Conservation (phyloP, 2,113 vertebrate species). For the Forbesichthys papilliferus region DNA sequence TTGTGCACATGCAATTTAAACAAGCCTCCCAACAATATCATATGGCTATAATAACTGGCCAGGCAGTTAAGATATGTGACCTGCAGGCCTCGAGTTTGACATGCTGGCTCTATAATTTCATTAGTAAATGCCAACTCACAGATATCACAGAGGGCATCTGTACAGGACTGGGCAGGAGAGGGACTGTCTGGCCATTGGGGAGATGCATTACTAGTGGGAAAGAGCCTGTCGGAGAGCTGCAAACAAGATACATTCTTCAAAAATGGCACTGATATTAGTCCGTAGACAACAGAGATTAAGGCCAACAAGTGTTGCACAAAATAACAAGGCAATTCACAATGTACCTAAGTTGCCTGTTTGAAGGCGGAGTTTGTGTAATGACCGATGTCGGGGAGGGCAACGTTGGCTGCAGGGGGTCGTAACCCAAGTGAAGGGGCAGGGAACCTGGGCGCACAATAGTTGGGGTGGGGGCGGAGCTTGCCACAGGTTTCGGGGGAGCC, state of each 20-base stretch:
- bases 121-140: slow-evolving; percentile 73
- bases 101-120: background rate
- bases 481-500: slow-evolving; percentile 77
- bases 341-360: slow-evolving; percentile 91
- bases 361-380: slow-evolving; percentile 95
- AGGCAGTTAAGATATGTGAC: no score
- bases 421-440: slow-evolving; percentile 88
- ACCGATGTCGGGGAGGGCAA: slow-evolving; percentile 95
- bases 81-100: no score
- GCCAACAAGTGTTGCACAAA: slow-evolving; percentile 12
- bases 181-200: slow-evolving; percentile 91
- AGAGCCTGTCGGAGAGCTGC: slow-evolving; percentile 87
- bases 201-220: slow-evolving; percentile 93
- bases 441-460: slow-evolving; percentile 94
- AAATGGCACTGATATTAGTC: background rate
- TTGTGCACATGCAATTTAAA: no score
- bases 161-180: slow-evolving; percentile 88
- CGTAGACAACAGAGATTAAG: background rate
- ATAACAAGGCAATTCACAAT: slow-evolving; percentile 15
- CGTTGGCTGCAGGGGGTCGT: slow-evolving; percentile 87
- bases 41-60: no score
- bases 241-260: slow-evolving; percentile 21
- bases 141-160: slow-evolving; percentile 98
- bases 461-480: slow-evolving; percentile 86
- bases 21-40: no score